Conservation (phyloP, 2,797 vertebrate species). For the Catamblyrhynchus diadema region DNA sequence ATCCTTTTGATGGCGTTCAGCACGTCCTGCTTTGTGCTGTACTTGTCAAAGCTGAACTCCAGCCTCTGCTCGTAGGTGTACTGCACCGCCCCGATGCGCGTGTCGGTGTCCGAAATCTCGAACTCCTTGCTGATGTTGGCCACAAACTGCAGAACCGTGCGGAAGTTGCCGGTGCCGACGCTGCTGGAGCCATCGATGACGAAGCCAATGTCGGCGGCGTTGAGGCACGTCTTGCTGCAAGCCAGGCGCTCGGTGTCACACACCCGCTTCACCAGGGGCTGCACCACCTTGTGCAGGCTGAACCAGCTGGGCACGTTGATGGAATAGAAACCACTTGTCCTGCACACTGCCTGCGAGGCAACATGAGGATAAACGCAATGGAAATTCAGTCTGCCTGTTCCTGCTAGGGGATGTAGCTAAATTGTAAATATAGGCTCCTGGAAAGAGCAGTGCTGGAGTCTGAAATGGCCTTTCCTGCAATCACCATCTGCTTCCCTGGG, state of each 20-base stretch:
- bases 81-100: slow-evolving; percentile 90
- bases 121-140: slow-evolving; percentile 94
- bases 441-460: not conserved
- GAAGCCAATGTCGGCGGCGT: slow-evolving; percentile 93
- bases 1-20: slow-evolving; percentile 90
- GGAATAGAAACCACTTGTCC: slow-evolving; percentile 90
- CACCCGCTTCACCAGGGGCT: slow-evolving; percentile 89
- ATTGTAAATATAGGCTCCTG: not conserved
- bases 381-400: not conserved
- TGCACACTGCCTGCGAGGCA: slow-evolving; percentile 88
- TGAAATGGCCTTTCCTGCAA: not conserved
- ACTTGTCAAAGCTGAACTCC: slow-evolving; percentile 90
- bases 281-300: slow-evolving; percentile 84
- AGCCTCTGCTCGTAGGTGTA: slow-evolving; percentile 97
- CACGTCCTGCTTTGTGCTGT: slow-evolving; percentile 87
- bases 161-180: slow-evolving; percentile 93
- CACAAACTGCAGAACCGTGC: slow-evolving; percentile 93
- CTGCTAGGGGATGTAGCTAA: not conserved
- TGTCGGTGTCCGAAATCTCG: slow-evolving; percentile 96
- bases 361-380: not conserved
- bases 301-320: slow-evolving; percentile 92
- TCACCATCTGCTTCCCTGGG: not conserved
- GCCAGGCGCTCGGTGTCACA: slow-evolving; percentile 87
- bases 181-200: slow-evolving; percentile 98
- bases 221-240: slow-evolving; percentile 98